A percentile compares a stretch with the other conserved stretches of the same genome.
Conservation (phyloP, 1,140 invertebrate genomes). For the Caenorhabditis remanei region DNA sequence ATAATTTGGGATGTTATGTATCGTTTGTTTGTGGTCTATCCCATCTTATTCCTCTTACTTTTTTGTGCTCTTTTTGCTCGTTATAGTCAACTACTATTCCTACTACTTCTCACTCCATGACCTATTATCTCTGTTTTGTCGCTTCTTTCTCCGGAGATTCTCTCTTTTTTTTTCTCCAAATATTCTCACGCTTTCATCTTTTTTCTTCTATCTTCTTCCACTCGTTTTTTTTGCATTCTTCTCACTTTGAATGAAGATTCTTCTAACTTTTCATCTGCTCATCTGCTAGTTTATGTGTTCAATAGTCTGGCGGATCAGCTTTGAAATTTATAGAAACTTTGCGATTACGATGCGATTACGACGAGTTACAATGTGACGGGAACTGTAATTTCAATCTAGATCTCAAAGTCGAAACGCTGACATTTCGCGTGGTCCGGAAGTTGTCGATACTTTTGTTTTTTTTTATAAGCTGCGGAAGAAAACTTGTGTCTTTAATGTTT, state of each 20-base stretch:
- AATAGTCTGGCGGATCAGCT: neutral
- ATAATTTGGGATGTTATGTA: conserved; percentile 43
- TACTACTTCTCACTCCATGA: conserved; percentile 38
- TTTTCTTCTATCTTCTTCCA: conserved; percentile 32
- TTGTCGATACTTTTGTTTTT: too few relatives aligned
- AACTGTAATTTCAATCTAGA: too few relatives aligned
- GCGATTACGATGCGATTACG: too few relatives aligned
- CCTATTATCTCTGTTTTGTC: conserved; percentile 50
- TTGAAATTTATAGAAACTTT: too few relatives aligned
- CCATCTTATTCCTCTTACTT: neutral
- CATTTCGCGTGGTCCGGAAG: too few relatives aligned
- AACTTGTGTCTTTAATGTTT: too few relatives aligned
- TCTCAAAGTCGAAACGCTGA: too few relatives aligned
- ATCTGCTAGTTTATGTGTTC: neutral
- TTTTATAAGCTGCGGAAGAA: too few relatives aligned
- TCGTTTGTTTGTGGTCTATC: conserved; percentile 19
- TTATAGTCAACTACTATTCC: conserved; percentile 24
- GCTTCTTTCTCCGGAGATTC: conserved; percentile 23
- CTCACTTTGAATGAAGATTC: neutral
- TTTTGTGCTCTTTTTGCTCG: conserved; percentile 35
- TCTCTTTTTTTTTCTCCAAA: conserved; percentile 14
- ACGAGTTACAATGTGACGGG: too few relatives aligned
- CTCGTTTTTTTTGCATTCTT: conserved; percentile 20
- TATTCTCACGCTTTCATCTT: conserved; percentile 55
- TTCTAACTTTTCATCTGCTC: neutral